Conservation (phyloP, 2,113 vertebrate genomes). For the Henicopernis longicauda region DNA sequence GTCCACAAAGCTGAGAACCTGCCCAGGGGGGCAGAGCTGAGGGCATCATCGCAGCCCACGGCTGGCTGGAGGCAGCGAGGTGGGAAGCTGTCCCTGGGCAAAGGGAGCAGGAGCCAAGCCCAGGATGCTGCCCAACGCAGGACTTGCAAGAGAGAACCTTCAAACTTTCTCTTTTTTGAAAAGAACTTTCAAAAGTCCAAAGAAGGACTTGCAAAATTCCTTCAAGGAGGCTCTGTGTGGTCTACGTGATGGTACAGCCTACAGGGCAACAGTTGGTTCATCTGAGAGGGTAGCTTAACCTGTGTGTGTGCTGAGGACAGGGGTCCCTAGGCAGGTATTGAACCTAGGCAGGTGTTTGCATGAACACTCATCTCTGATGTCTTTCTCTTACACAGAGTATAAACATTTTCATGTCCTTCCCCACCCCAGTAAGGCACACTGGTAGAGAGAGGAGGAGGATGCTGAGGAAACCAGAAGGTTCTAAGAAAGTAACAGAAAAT, state of each 20-base stretch:
- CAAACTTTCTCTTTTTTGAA: too few relatives aligned
- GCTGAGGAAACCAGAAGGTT: neutral
- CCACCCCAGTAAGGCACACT: neutral
- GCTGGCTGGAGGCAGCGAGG: neutral
- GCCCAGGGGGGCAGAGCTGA: neutral
- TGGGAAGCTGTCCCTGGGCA: neutral
- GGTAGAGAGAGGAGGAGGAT: neutral
- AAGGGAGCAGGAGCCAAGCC: neutral
- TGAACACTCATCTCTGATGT: neutral
- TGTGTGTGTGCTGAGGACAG: neutral
- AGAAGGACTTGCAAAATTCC: too few relatives aligned
- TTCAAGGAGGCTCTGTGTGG: neutral
- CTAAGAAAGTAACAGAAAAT: neutral
- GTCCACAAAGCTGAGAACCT: neutral
- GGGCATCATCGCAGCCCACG: fast-evolving
- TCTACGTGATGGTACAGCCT: neutral
- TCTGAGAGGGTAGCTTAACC: neutral
- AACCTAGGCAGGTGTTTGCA: neutral
- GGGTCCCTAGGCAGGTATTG: neutral
- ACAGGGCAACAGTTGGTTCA: neutral
- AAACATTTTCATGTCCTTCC: neutral
- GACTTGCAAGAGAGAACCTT: neutral
- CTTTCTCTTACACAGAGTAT: neutral
- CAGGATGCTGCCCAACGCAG: neutral
- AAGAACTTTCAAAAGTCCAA: too few relatives aligned